phyloP scores from a whole-genome alignment of 2,888 invertebrate genomes.

The Adelognathus sp. region DNA sequence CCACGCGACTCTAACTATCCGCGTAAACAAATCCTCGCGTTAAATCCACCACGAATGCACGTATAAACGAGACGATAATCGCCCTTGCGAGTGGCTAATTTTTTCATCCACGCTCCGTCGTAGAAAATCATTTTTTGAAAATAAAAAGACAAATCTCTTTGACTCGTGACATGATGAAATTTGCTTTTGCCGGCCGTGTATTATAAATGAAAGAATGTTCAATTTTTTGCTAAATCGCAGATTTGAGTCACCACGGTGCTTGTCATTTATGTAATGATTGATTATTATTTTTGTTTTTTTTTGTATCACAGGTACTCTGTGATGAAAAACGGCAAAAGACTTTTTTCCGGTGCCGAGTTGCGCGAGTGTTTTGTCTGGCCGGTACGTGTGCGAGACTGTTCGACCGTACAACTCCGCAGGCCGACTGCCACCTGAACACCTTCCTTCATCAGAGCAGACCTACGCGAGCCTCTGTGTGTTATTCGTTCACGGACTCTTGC shows the following conservation, averaged over 20 bases:
- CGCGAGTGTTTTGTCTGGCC: conserved; percentile 41
- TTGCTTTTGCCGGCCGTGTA: neutral
- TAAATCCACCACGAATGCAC: conserved; percentile 34
- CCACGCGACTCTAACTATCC: neutral
- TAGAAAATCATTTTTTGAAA: conserved; percentile 5
- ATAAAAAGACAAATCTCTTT: neutral
- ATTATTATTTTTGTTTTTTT: no score
- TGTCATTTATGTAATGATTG: no score
- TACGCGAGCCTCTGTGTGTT: conserved; percentile 51
- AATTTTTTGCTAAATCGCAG: neutral
- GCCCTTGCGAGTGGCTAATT: neutral
- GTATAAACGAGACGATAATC: conserved; percentile 11
- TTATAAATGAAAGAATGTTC: no score
- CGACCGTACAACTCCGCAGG: conserved; percentile 72
- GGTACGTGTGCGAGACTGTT: conserved; percentile 62
- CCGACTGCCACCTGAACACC: conserved; percentile 75
- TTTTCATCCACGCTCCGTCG: neutral
- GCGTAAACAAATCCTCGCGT: conserved; percentile 35
- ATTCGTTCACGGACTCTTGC: conserved; percentile 44
- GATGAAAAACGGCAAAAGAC: neutral
- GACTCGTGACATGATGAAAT: neutral
- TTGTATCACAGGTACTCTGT: no score
- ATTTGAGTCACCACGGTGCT: no score
- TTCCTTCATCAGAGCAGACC: conserved; percentile 72
- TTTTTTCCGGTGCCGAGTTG: neutral